Evolutionary conservation across 2,888 invertebrate genomes (phyloP).

Genomic region (Amphiduros pacificus): DNA sequence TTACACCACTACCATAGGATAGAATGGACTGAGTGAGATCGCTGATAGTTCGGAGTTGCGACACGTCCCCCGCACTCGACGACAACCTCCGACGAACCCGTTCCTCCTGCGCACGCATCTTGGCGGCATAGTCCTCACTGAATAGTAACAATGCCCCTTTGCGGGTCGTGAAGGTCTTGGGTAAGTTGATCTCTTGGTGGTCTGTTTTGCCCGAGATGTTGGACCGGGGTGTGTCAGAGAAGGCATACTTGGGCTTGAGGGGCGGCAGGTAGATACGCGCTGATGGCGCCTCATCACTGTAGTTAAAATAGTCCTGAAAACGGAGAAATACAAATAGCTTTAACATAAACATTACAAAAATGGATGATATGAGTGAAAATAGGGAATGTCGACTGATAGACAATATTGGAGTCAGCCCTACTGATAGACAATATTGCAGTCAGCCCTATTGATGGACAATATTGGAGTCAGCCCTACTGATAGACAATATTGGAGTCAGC

Average conservation of each 20-base stretch:
- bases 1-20: slow-evolving; percentile 44
- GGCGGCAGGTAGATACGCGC: slow-evolving; percentile 27
- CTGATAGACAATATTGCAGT: no score
- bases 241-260: slow-evolving; percentile 25
- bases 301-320: slow-evolving; percentile 19
- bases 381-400: no score
- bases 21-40: slow-evolving; percentile 54
- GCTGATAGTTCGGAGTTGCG: slow-evolving; percentile 52
- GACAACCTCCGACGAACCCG: background rate
- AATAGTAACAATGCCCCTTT: slow-evolving; percentile 57
- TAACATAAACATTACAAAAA: no score
- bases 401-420: no score
- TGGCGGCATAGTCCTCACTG: slow-evolving; percentile 53
- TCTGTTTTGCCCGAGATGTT: background rate
- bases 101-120: slow-evolving; percentile 14
- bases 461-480: no score
- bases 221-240: slow-evolving; percentile 3
- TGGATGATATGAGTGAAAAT: no score
- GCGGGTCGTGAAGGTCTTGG: slow-evolving; percentile 57
- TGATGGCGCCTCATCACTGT: background rate
- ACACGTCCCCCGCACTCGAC: slow-evolving; percentile 14
- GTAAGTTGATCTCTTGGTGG: slow-evolving; percentile 39
- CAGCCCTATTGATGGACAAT: no score
- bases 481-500: no score
- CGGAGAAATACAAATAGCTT: no score